A percentile compares a stretch with the other conserved stretches of the same genome.
Evolutionary conservation across 2,888 invertebrate genomes (phyloP).

Genomic region (Alsophila aescularia): DNA sequence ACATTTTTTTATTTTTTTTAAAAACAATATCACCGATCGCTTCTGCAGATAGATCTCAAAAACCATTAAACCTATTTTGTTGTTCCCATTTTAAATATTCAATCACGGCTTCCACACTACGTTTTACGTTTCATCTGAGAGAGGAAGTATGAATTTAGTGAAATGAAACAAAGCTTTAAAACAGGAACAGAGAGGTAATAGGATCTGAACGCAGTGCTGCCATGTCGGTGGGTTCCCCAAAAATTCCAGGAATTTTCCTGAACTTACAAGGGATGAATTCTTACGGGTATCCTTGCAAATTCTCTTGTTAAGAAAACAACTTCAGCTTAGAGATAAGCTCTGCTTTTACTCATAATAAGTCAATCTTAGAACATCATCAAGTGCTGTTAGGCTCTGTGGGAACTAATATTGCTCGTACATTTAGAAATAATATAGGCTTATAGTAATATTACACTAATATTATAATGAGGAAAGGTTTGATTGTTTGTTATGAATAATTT

Average conservation of each 20-base stretch:
- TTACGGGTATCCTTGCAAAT: not conserved
- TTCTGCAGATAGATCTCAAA: no score
- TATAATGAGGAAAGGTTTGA: no score
- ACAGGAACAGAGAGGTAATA: conserved; percentile 42
- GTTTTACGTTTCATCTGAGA: conserved; percentile 47
- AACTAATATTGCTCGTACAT: no score
- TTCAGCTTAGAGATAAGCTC: not conserved
- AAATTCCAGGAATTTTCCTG: conserved; percentile 30
- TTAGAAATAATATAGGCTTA: no score
- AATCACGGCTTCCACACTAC: conserved; percentile 29
- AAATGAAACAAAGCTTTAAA: conserved; percentile 53
- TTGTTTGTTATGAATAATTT: no score
- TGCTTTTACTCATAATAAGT: not conserved
- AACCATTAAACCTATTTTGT: no score
- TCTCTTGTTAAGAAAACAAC: not conserved
- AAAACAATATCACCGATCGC: no score
- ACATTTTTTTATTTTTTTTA: no score
- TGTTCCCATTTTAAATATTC: no score
- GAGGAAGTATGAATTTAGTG: conserved; percentile 44
- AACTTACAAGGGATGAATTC: not conserved
- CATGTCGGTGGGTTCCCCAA: not conserved
- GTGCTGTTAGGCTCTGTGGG: not conserved
- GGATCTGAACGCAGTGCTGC: conserved; percentile 26
- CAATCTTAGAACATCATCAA: not conserved
- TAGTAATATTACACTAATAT: no score